Percentiles rank a stretch among this genome's conserved stretches.
These are phyloP conservation scores for Tragopan temminckii DNA, from an alignment of 2,797 vertebrate species.

Conservation along the genomic window DNA sequence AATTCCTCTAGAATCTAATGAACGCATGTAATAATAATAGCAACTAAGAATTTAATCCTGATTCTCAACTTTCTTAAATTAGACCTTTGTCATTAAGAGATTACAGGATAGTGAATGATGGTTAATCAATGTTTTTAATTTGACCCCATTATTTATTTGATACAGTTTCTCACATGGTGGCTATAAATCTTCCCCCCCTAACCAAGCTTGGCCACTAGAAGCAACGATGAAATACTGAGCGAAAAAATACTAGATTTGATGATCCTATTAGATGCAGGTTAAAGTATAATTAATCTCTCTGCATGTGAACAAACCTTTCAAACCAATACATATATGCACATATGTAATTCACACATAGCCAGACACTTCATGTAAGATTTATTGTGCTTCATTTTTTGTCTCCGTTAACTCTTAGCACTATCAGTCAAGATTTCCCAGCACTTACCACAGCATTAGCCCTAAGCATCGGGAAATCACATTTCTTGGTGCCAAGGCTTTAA, in stretches of 20 bases:
- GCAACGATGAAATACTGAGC: not conserved
- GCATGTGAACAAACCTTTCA: not conserved
- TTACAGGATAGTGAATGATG: slow-evolving; percentile 73
- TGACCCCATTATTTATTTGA: slow-evolving; percentile 76
- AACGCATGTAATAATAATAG: slow-evolving; percentile 67
- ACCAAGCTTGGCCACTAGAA: slow-evolving; percentile 1
- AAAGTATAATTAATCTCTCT: slow-evolving; percentile 53
- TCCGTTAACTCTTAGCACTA: slow-evolving; percentile 52
- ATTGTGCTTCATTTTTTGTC: slow-evolving; percentile 42
- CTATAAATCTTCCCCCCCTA: slow-evolving; percentile 51
- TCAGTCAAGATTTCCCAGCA: slow-evolving; percentile 70
- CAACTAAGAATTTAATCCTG: slow-evolving; percentile 74
- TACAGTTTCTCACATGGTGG: slow-evolving; percentile 39
- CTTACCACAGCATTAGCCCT: slow-evolving; percentile 62
- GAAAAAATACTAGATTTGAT: slow-evolving; percentile 55
- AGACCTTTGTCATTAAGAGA: slow-evolving; percentile 67
- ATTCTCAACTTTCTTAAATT: slow-evolving; percentile 69
- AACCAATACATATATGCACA: slow-evolving; percentile 37
- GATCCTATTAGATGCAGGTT: slow-evolving; percentile 49
- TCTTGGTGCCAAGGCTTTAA: slow-evolving; percentile 72
- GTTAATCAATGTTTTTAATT: slow-evolving; percentile 78
- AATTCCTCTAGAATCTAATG: slow-evolving; percentile 70
- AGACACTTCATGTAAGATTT: slow-evolving; percentile 36
- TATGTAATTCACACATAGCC: slow-evolving; percentile 13
- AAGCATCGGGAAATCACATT: slow-evolving; percentile 71